Percentiles rank a stretch among this genome's conserved stretches.
Conservation (phyloP, 2,888 invertebrate species). For the Tiliacea aurago region DNA sequence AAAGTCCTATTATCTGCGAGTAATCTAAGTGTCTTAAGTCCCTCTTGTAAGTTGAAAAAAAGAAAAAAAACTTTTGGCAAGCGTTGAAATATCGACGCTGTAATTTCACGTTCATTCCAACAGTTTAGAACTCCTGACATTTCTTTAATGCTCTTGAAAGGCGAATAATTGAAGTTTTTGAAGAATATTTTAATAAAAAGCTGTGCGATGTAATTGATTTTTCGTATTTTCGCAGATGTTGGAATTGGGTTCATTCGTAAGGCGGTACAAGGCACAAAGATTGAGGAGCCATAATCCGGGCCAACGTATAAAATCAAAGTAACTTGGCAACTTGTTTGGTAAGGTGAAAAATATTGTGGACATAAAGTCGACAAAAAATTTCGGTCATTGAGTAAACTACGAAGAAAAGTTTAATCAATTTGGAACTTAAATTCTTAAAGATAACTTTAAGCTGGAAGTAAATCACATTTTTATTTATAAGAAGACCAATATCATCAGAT, state of each 20-base stretch:
- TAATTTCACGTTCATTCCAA: slow-evolving; percentile 51
- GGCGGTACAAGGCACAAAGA: slow-evolving; percentile 11
- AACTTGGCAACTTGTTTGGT: background rate
- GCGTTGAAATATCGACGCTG: slow-evolving; percentile 50
- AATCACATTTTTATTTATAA: background rate
- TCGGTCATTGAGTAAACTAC: background rate
- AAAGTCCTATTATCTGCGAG: slow-evolving; percentile 51
- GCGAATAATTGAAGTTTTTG: slow-evolving; percentile 35
- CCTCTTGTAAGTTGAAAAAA: slow-evolving; percentile 27
- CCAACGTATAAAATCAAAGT: slow-evolving; percentile 9
- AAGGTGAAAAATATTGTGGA: slow-evolving; percentile 8
- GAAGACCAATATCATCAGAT: background rate
- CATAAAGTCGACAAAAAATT: background rate
- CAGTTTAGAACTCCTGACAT: slow-evolving; percentile 46
- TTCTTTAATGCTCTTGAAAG: slow-evolving; percentile 45
- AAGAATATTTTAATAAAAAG: slow-evolving; percentile 34
- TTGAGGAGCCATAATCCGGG: background rate
- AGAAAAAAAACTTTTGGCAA: slow-evolving; percentile 38
- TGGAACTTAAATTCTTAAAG: background rate
- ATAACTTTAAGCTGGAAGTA: background rate
- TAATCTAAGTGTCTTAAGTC: slow-evolving; percentile 53
- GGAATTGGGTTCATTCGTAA: background rate
- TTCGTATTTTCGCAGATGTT: slow-evolving; percentile 23
- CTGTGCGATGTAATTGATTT: slow-evolving; percentile 26
- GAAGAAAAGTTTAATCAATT: background rate